Base-by-base conservation (phyloP, 2,888 invertebrate genomes). In the Trichacis sp. region DNA sequence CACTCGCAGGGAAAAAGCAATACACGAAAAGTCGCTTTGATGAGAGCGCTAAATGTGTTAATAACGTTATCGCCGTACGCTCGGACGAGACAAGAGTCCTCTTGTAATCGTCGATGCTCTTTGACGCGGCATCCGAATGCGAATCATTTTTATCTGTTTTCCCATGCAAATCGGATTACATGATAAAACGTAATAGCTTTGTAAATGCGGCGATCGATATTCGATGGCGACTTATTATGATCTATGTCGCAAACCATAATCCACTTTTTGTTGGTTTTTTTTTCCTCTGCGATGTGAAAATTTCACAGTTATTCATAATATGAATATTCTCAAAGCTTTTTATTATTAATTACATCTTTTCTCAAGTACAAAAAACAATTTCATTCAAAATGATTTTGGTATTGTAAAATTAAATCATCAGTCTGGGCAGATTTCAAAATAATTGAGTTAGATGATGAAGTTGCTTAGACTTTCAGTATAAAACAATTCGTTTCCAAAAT, bases 91-190 rank as follows among this genome's bases (percentile, higher is more conserved):
- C 12, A 67, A 62, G 67, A 67, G 59, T 59, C 52, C 46, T 45
- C 63, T 63, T 64, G 60, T 67, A 64, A 67, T 67, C 63, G 57
- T 38, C 43, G 36, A 67, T 67, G 67, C 67, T 64, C 57, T 67
- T 67, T 67, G 67, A 63, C 53, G 56, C 36, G 30, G 56, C 49
- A 46, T 63, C 40, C 49, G 51, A 43, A 47, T 38, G 53, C 57
- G 62, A 66, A 62, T 66, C 66, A 66, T 59, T 62, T 66, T 62
- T 62, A 52, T 47, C 46, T 53, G 60, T 60, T 63, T 60, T 14
- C 58, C 29, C 15, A 67, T 67, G 67, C 63, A 63, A 63, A 67
- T 60, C 67, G 53, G 63, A 56, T 67, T 67, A 67, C 49, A 20
- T 18, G 45, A 60, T 63, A 63, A 63, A 58, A 59, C 56, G 48